Base-by-base conservation (phyloP, 1,140 invertebrate genomes). In the Euura saliciscinereae region DNA sequence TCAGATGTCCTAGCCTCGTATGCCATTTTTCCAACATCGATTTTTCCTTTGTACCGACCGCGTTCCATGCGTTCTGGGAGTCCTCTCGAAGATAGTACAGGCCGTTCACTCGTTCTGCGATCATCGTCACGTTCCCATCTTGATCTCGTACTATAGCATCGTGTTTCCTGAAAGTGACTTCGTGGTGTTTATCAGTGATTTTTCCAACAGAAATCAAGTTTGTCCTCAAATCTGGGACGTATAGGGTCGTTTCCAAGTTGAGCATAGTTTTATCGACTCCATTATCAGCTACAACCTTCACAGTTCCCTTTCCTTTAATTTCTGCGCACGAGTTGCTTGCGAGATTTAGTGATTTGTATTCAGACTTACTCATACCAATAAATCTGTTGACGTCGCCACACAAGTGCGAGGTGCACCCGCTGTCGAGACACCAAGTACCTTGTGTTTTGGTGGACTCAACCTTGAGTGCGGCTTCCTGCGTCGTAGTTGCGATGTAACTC, bases 1-100 rank as follows among this genome's bases (percentile, higher is more conserved):
- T 75, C 45, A 73, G 44, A 46, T 75, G 74, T 4, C 74, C 74
- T 5, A 75, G 68, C 8, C 69, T 68, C 44, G 66, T 42, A 66
- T 73, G 74, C 68, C 69, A 75, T 7, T 51, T 51, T 11, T 69
- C 11, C 43, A 69, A 11, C 46, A 51, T 51, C 46, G 46, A 51
- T 11, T 51, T 51, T 51, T 51, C 46, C 46, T 51, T 11, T 6
- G 46, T 51, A 51, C 46, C 46, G 11, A 6, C 46, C 5, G 46
- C 46, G 46, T 11, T 51, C 46, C 46, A 51, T 51, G 46, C 46
- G 46, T 51, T 51, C 46, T 51, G 46, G 46, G 46, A 51, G 6
- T 51, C 46, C 11, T 51, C 46, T 51, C 46, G 46, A 5, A 51
- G 46, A 51, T 51, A n/a, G n/a, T n/a, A n/a, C n/a, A n/a, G n/a